Conservation (phyloP, 2,888 invertebrate species). For the Ceriagrion tenellum region DNA sequence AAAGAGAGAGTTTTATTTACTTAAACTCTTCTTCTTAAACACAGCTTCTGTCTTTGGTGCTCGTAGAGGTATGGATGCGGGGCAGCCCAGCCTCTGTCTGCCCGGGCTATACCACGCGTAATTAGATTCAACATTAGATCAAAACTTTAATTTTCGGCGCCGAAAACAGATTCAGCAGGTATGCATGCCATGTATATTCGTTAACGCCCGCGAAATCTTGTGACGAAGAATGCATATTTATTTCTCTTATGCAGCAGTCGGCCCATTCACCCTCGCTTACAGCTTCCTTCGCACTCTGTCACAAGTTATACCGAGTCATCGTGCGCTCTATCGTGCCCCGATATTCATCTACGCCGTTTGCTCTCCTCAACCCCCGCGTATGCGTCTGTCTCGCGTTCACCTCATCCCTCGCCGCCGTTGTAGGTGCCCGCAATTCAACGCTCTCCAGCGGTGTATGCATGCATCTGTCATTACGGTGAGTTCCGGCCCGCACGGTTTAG, state of each 20-base stretch:
- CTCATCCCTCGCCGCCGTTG: not conserved
- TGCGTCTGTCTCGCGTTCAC: not conserved
- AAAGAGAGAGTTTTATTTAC: too few species aligned
- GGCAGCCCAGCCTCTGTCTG: not conserved
- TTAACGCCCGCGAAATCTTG: not conserved
- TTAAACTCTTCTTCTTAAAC: not conserved
- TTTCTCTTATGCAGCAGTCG: too few species aligned
- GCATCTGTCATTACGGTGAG: slow-evolving; percentile 35
- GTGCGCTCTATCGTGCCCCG: too few species aligned
- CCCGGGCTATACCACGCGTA: not conserved
- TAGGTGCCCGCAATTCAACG: not conserved
- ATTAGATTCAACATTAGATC: not conserved
- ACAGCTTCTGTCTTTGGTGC: not conserved
- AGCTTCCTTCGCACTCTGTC: not conserved
- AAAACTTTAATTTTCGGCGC: not conserved
- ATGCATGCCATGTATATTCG: not conserved
- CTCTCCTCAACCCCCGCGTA: not conserved
- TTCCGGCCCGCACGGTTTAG: not conserved
- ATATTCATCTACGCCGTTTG: not conserved
- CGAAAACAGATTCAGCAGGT: not conserved
- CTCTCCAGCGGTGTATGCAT: not conserved
- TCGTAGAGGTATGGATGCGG: not conserved
- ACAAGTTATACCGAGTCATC: not conserved
- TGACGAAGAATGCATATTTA: not conserved
- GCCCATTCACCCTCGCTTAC: too few species aligned